Evolutionary conservation across 2,888 invertebrate species (phyloP).

Genomic region (Erynnis tages): DNA sequence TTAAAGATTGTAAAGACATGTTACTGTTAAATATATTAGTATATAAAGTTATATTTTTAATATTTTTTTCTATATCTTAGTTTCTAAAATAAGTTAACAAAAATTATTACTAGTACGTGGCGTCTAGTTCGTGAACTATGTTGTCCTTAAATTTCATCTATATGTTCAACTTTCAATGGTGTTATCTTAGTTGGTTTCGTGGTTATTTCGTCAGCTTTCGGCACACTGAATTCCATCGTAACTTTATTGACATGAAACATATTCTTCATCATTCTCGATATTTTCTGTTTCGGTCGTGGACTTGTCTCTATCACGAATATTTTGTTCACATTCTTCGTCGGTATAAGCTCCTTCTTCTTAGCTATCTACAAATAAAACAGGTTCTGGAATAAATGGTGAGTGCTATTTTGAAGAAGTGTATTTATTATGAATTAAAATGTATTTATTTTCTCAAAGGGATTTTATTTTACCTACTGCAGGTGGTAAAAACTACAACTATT

Average conservation of each 20-base stretch:
- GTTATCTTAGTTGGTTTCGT: conserved; percentile 70
- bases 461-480: too few species aligned
- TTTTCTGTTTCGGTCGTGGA: conserved; percentile 57
- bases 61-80: too few species aligned
- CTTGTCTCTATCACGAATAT: conserved; percentile 64
- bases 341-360: conserved; percentile 42
- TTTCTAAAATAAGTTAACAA: too few species aligned
- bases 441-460: too few species aligned
- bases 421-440: too few species aligned
- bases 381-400: background rate
- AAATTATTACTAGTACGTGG: too few species aligned
- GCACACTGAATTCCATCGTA: conserved; percentile 57
- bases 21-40: too few species aligned
- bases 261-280: conserved; percentile 57
- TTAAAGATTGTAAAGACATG: too few species aligned
- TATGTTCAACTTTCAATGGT: conserved; percentile 56
- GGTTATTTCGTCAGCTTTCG: conserved; percentile 60
- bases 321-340: conserved; percentile 60
- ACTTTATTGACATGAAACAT: conserved; percentile 68
- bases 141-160: conserved; percentile 15
- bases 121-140: too few species aligned
- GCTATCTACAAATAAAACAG: conserved; percentile 44
- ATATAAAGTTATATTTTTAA: too few species aligned
- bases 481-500: too few species aligned
- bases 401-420: too few species aligned